Evolutionary conservation across 53 echinoderm and acorn worm genomes (phyloP), one percentile per base, ranked within the genome.

Genomic region (Luidia sarsii): DNA sequence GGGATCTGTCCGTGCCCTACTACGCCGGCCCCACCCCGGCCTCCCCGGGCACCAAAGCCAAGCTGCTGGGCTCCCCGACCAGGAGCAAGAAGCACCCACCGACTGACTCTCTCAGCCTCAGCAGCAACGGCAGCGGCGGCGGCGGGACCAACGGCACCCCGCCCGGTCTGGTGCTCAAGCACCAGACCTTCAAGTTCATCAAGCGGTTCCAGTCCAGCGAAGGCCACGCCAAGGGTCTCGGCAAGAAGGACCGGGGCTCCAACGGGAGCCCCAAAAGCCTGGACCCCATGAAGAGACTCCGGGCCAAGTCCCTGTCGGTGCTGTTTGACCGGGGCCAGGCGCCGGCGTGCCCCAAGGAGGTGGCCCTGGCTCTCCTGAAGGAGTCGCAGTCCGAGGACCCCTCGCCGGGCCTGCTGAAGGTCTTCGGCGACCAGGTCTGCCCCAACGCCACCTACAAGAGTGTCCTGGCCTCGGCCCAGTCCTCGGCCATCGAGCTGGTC

Each of bases 141-240:
- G 4, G 65, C 46, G 23, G 5, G 3, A 19, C 5, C 14, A 56
- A 48, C 10, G 73, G 55, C 2, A 61, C 49, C 15, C 29, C 35
- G 14, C 48, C 83, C 7, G 95, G 95, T 11, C 48, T 95, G 21
- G 46, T 93, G 67, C 70, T 95, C 62, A 90, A 90, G 80, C 73
- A 86, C 13, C 87, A 92, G 55, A 95, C 88, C 19, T 90, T 90
- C 15, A 87, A 79, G 19, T 95, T 90, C 83, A 95, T 88, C 81
- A 80, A 87, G 38, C 87, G 85, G 48, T 82, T 62, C 6, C 62
- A 82, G 7, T 51, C 54, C 1, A 24, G 41, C 5, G 80, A 60
- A 48, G 52, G 38, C 59, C 23, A 85, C 4, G 39, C 74, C 0
- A 85, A 64, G 38, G 48, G 43, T 27, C 60, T 62, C 20, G 32